A percentile compares a stretch with the other conserved stretches of the same genome.
These are phyloP conservation scores for Moxostoma hubbsi DNA, from an alignment of 2,797 vertebrate species.

Conservation along the genomic window DNA sequence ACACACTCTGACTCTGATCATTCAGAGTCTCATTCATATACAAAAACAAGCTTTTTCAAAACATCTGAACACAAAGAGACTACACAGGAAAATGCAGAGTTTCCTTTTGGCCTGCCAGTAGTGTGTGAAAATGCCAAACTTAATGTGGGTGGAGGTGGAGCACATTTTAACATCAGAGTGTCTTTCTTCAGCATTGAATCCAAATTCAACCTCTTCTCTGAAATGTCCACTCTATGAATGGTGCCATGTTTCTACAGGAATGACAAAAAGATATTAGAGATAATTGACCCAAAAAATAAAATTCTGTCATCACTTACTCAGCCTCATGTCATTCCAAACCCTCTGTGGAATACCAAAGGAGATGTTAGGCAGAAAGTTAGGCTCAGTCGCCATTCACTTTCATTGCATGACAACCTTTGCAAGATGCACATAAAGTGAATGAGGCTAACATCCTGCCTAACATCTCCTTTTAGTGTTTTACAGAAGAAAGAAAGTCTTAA, in stretches of 20 bases:
- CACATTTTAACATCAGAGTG: slow-evolving; percentile 3
- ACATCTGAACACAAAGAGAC: slow-evolving; percentile 15
- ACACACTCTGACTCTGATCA: not conserved
- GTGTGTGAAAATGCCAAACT: slow-evolving; percentile 21
- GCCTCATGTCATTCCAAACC: too few relatives aligned
- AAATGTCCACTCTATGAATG: not conserved
- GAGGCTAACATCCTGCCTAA: too few relatives aligned
- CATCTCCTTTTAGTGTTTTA: too few relatives aligned
- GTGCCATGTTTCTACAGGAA: not conserved
- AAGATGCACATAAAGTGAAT: too few relatives aligned
- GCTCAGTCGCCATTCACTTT: too few relatives aligned
- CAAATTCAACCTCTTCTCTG: not conserved
- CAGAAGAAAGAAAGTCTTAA: too few relatives aligned
- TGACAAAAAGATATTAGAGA: slow-evolving; percentile 1
- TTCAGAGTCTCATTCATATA: not conserved
- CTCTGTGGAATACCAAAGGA: too few relatives aligned
- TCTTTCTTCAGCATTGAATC: slow-evolving; percentile 21
- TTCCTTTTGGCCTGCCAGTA: slow-evolving; percentile 1
- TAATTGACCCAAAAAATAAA: too few relatives aligned
- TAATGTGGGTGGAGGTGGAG: slow-evolving; percentile 11
- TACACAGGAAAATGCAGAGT: slow-evolving; percentile 37
- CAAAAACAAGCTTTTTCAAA: slow-evolving; percentile 6
- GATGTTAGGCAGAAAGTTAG: too few relatives aligned
- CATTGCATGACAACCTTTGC: too few relatives aligned
- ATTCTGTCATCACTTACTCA: too few relatives aligned